These are phyloP conservation scores for Conus betulinus DNA, from an alignment of 1,140 invertebrate species.

Conservation along the genomic window DNA sequence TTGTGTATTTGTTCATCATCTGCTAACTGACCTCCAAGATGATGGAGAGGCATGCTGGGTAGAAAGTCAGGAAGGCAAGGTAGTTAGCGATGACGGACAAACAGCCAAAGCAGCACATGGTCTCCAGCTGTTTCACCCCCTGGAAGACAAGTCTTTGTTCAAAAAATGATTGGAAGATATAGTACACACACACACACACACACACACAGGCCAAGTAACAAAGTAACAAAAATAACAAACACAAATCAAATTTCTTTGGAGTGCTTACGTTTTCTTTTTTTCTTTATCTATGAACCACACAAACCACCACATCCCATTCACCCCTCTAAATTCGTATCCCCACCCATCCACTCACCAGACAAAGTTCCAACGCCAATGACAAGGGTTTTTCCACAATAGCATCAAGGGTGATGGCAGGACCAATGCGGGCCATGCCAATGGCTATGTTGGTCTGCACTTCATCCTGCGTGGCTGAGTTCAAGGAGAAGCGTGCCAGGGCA, in stretches of 20 bases:
- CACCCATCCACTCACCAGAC: conserved; percentile 80
- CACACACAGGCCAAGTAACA: background rate
- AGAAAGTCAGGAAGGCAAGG: conserved; percentile 96
- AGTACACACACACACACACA: no score
- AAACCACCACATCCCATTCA: no score
- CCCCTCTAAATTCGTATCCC: background rate
- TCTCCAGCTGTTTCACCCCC: conserved; percentile 89
- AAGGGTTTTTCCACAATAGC: conserved; percentile 92
- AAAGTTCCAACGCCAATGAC: conserved; percentile 94
- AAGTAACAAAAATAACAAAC: conserved; percentile 18
- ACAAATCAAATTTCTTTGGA: background rate
- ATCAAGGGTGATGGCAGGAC: conserved; percentile 92
- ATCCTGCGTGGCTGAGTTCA: conserved; percentile 82
- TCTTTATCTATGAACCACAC: no score
- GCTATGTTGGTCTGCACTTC: conserved; percentile 85
- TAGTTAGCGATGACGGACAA: conserved; percentile 95
- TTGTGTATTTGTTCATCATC: no score
- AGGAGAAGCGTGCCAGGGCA: conserved; percentile 89
- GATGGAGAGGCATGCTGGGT: conserved; percentile 93
- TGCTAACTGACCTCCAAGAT: conserved; percentile 84
- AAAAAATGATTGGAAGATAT: no score
- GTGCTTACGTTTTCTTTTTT: background rate
- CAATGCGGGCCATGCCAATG: conserved; percentile 88
- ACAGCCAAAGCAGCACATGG: conserved; percentile 93
- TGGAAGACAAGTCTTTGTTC: conserved; percentile 64